Evolutionary conservation across 2,113 vertebrate species (phyloP).

Genomic region (Xiphophorus maculatus): DNA sequence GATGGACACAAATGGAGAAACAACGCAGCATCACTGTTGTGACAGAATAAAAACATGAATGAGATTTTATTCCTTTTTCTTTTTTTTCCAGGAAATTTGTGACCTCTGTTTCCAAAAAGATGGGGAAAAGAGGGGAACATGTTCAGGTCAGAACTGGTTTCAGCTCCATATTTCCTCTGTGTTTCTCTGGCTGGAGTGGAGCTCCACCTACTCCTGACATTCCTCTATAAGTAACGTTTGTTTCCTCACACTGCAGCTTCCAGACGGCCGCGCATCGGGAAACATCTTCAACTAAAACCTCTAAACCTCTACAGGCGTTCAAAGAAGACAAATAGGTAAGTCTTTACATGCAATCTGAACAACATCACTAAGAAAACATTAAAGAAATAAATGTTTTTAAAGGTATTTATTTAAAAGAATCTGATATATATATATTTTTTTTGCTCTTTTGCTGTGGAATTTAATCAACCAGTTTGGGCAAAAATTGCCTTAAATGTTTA

Average conservation of each 20-base stretch:
- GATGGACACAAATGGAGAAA: conserved; percentile 1
- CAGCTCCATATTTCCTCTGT: conserved; percentile 17
- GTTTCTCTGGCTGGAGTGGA: background rate
- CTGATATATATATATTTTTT: background rate
- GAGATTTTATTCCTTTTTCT: background rate
- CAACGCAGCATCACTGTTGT: background rate
- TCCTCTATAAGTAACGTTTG: conserved; percentile 69
- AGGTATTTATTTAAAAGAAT: background rate
- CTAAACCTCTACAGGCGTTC: background rate
- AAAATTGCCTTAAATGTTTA: background rate
- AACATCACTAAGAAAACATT: background rate
- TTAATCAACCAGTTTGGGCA: conserved; percentile 6
- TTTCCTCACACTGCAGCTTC: background rate
- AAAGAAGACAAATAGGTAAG: conserved; percentile 47
- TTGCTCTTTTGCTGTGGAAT: background rate
- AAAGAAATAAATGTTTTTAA: background rate
- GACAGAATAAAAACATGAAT: background rate
- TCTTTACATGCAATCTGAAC: background rate
- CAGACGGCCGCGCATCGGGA: conserved; percentile 8
- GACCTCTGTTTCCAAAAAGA: background rate
- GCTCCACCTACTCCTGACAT: conserved; percentile 61
- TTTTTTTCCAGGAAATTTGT: background rate
- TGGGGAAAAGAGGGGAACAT: conserved; percentile 9
- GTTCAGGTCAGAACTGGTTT: conserved; percentile 71
- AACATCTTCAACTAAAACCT: conserved; percentile 16